Conservation (phyloP, 2,797 vertebrate genomes). For the Synanceia verrucosa region DNA sequence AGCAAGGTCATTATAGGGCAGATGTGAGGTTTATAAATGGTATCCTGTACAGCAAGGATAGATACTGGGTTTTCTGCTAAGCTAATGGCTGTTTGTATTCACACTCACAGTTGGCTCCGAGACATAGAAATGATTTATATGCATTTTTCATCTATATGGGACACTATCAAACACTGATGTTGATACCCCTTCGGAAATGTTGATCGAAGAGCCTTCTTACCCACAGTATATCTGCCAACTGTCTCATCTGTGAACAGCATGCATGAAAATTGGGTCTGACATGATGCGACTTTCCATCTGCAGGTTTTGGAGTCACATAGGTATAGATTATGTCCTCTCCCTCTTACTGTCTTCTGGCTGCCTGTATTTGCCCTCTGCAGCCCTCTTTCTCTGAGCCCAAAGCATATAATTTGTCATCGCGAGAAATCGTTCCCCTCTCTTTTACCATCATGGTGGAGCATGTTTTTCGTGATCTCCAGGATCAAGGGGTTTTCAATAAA, state of each 20-base stretch:
- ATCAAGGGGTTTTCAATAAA: conserved; percentile 71
- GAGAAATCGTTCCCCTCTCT: conserved; percentile 58
- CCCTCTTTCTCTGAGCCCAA: conserved; percentile 33
- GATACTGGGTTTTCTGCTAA: conserved; percentile 4
- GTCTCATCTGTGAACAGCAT: conserved; percentile 63
- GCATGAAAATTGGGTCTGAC: conserved; percentile 66
- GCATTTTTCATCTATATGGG: conserved; percentile 48
- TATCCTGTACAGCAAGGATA: conserved; percentile 17
- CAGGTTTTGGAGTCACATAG: conserved; percentile 47
- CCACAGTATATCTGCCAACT: conserved; percentile 65
- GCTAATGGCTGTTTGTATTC: conserved; percentile 56
- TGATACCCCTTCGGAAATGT: conserved; percentile 52
- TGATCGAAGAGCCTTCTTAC: conserved; percentile 53
- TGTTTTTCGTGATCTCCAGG: conserved; percentile 64
- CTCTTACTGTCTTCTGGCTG: conserved; percentile 32
- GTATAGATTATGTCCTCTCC: conserved; percentile 63
- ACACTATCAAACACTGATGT: conserved; percentile 48
- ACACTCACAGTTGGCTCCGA: conserved; percentile 37
- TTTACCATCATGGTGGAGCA: conserved; percentile 47
- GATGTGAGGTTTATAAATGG: conserved; percentile 35
- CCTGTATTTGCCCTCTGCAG: conserved; percentile 28
- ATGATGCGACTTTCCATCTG: conserved; percentile 72
- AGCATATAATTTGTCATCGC: conserved; percentile 66
- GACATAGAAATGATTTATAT: conserved; percentile 53
- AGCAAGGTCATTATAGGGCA: neutral